Evolutionary conservation across 2,113 vertebrate genomes (phyloP).

Genomic region (Osmerus eperlanus): DNA sequence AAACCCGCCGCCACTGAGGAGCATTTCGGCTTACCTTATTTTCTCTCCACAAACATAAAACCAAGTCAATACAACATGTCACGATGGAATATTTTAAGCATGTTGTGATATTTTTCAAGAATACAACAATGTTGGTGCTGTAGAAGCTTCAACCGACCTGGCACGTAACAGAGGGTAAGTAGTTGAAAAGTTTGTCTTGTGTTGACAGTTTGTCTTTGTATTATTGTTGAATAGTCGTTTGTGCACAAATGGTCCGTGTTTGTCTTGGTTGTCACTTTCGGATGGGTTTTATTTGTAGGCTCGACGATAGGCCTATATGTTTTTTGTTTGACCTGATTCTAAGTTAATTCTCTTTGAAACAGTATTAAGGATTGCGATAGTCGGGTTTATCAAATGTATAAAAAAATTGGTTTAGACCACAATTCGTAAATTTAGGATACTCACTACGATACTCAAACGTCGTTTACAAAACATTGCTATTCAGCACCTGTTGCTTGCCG

Average conservation of each 20-base stretch:
- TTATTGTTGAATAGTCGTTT: not conserved
- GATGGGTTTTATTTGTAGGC: too few species aligned
- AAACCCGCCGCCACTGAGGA: not conserved
- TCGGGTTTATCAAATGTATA: too few species aligned
- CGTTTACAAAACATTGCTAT: not conserved
- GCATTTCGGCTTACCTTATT: not conserved
- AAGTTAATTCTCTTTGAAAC: not conserved
- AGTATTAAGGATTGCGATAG: not conserved
- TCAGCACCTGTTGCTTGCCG: conserved; percentile 41
- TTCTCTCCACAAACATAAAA: not conserved
- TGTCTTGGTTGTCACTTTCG: too few species aligned
- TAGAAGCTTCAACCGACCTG: not conserved
- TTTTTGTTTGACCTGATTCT: not conserved
- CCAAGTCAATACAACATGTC: not conserved
- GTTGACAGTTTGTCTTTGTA: conserved; percentile 2
- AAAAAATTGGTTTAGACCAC: too few species aligned
- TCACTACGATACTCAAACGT: too few species aligned
- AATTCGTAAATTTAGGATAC: too few species aligned
- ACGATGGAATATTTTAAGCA: not conserved
- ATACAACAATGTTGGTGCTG: not conserved
- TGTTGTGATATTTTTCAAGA: not conserved
- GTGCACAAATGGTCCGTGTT: too few species aligned
- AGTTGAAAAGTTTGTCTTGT: conserved; percentile 1
- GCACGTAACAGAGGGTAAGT: not conserved
- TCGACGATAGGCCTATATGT: not conserved